A percentile compares a stretch with the other conserved stretches of the same genome.
phyloP scores from a whole-genome alignment of 2,888 invertebrate species.

The Perdita meconis region DNA sequence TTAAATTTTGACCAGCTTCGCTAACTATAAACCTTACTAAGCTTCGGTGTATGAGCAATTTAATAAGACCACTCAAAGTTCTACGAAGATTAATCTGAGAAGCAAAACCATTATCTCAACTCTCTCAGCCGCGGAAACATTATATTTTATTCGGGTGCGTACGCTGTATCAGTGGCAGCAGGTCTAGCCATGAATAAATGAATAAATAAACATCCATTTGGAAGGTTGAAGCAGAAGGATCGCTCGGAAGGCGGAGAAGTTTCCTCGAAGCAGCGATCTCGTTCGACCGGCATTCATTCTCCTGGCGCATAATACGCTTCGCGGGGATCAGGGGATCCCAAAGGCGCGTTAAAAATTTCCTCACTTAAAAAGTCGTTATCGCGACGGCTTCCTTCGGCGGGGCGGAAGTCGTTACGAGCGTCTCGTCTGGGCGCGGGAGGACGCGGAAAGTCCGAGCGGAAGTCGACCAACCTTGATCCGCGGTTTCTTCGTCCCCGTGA shows the following conservation, averaged over 20 bases:
- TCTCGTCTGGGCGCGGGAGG: not conserved
- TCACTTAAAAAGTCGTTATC: constrained; percentile 73
- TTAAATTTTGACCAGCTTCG: too few relatives aligned
- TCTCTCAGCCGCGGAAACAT: too few relatives aligned
- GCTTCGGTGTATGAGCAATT: too few relatives aligned
- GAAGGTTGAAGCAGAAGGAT: not conserved
- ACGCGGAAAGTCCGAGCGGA: constrained; percentile 15
- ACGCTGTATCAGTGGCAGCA: too few relatives aligned
- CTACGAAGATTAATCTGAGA: too few relatives aligned
- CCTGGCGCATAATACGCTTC: constrained; percentile 1
- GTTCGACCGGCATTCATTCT: not conserved
- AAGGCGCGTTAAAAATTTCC: constrained; percentile 58
- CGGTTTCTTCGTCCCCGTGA: constrained; percentile 5
- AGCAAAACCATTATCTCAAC: too few relatives aligned
- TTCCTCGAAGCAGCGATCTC: not conserved
- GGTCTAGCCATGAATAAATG: not conserved
- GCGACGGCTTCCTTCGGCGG: constrained; percentile 25
- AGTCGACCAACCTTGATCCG: constrained; percentile 28
- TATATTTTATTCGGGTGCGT: too few relatives aligned
- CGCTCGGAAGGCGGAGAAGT: not conserved
- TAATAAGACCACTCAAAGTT: too few relatives aligned
- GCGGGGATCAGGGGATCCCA: not conserved
- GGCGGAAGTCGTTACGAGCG: constrained; percentile 48
- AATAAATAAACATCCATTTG: not conserved
- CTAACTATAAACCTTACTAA: too few relatives aligned